phyloP scores from a whole-genome alignment of 30 jellyfish, hydroid and myxozoan species.

The Catostylus mosaicus region DNA sequence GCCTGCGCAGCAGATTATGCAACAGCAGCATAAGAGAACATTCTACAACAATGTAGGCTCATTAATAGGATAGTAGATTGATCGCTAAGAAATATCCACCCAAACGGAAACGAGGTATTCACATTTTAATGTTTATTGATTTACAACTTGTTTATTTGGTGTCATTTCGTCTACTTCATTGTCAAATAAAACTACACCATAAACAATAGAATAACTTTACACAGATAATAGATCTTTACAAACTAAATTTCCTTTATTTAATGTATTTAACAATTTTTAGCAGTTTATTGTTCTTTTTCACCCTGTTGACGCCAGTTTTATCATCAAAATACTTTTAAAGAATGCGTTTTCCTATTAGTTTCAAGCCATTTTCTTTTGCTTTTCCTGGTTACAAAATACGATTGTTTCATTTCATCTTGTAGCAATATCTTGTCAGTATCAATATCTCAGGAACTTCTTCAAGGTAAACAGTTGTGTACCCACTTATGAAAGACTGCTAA shows the following conservation, averaged over 20 bases:
- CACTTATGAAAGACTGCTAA: no score
- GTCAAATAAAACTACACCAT: constrained; percentile 7
- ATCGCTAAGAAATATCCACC: constrained; percentile 40
- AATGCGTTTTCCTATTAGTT: not conserved
- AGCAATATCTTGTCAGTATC: no score
- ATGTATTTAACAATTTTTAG: not conserved
- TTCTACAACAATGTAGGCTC: no score
- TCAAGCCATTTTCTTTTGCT: not conserved
- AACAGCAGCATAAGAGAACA: no score
- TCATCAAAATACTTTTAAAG: not conserved
- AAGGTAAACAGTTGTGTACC: no score
- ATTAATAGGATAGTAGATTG: not conserved
- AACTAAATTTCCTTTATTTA: not conserved
- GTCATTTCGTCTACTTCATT: constrained; percentile 10
- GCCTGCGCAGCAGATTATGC: no score
- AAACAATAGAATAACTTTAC: not conserved
- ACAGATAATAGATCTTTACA: not conserved
- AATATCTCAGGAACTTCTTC: no score
- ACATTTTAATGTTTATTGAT: not conserved
- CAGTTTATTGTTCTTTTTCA: not conserved
- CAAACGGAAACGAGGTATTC: constrained; percentile 48
- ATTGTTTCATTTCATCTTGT: no score
- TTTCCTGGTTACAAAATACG: not conserved
- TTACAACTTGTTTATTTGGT: constrained; percentile 18
- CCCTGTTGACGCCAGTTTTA: not conserved